Base-by-base conservation (phyloP, 2,888 invertebrate genomes). In the Mactromeris polynyma region DNA sequence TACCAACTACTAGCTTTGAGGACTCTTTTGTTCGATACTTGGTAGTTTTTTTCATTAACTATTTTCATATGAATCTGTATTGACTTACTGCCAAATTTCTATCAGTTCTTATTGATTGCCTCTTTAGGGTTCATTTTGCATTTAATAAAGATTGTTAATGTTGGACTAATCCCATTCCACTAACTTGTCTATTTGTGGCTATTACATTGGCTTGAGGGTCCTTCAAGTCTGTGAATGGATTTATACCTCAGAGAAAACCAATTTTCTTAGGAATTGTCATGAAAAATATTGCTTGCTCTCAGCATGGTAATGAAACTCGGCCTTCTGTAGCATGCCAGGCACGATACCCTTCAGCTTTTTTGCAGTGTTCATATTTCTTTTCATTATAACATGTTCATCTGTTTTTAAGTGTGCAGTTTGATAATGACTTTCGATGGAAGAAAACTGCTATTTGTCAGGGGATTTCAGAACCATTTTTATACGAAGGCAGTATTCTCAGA, bases 221-320 rank as follows among this genome's bases (percentile, higher is more conserved):
- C 73, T 73, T 73, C 73, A 73, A 33, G 73, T 73, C 73, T 73
- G 19, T 73, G 73, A 73, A 73, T 73, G 36, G 33, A 73, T 73
- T 73, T 73, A 26, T 73, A 73, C 73, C 73, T 73, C 21, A 33
- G 26, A 73, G 73, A 36, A 73, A 73, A 73, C 36, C 17, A 73
- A 73, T 73, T 73, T 33, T 73, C 73, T 73, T 64, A 46, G 46
- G 46, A 58, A 58, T 26, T 58, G 58, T 58, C 7, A 36, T 73
- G 36, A 19, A 73, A 73, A 73, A 36, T 36, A 36, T 73, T 73
- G 73, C 73, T 73, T 14, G 33, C 58, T 58, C 33, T 36, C 33
- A 17, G 73, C 33, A 58, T 36, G 36, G 73, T 26, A 69, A 36
- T 17, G n/a, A 36, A 73, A 73, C 36, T 17, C 6, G 19, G 73